Conservation (phyloP, 2,888 invertebrate species). For the Apoda limacodes region DNA sequence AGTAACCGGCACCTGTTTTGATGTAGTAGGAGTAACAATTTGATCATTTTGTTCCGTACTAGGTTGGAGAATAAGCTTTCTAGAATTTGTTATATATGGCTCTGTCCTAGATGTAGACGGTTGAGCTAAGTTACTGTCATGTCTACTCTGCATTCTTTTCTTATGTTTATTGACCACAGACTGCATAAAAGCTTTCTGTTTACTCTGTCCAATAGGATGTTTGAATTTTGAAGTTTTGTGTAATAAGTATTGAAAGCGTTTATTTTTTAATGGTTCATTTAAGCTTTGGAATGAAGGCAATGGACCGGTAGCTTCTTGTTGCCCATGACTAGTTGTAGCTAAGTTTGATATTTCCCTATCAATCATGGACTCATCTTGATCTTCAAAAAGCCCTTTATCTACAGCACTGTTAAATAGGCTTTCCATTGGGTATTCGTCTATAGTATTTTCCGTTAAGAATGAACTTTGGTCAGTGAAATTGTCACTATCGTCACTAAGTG, state of each 20-base stretch:
- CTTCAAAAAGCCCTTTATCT: conserved; percentile 59
- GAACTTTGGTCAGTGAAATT: conserved; percentile 61
- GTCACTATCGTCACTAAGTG: conserved; percentile 58
- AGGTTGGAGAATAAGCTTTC: conserved; percentile 46
- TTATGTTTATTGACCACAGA: conserved; percentile 64
- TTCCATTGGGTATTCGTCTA: conserved; percentile 65
- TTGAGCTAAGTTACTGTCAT: conserved; percentile 40
- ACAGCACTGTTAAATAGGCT: conserved; percentile 62
- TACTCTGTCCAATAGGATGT: conserved; percentile 60
- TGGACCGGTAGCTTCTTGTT: conserved; percentile 46
- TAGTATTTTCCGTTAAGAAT: conserved; percentile 58
- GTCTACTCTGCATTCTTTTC: conserved; percentile 51
- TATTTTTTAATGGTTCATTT: conserved; percentile 60
- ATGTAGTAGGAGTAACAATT: conserved; percentile 44
- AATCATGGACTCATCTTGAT: conserved; percentile 60
- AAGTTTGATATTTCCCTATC: conserved; percentile 62
- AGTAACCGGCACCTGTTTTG: conserved; percentile 45
- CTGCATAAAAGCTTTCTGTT: conserved; percentile 64
- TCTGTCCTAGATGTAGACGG: conserved; percentile 57
- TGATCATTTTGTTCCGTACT: conserved; percentile 42
- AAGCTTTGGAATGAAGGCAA: conserved; percentile 58
- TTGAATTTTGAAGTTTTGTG: conserved; percentile 65
- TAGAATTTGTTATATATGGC: conserved; percentile 45
- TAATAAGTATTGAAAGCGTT: conserved; percentile 60
- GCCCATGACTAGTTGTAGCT: conserved; percentile 59